phyloP scores from a whole-genome alignment of 1,140 invertebrate species.

The Neodiprion virginianus region DNA sequence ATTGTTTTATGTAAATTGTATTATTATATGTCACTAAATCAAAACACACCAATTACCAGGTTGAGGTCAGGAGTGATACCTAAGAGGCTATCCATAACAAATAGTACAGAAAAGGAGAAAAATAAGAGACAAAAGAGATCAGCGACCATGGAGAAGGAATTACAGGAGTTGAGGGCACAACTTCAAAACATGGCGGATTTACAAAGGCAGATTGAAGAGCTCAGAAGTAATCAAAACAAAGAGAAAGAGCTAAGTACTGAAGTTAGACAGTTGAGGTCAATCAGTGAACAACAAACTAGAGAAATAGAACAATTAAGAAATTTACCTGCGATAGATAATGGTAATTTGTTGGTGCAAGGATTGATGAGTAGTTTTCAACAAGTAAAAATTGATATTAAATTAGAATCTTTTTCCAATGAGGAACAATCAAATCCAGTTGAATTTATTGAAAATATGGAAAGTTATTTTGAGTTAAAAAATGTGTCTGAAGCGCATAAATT shows the following conservation, averaged over 20 bases:
- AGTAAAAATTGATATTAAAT: background rate
- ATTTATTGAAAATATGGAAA: background rate
- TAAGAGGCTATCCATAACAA: background rate
- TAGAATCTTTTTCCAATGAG: background rate
- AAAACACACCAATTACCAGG: conserved; percentile 2
- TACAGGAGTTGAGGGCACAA: background rate
- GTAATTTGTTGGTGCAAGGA: background rate
- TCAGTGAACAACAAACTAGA: background rate
- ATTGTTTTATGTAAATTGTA: too few species aligned
- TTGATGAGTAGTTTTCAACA: background rate
- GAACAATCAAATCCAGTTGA: background rate
- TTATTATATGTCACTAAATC: too few species aligned
- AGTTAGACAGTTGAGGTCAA: background rate
- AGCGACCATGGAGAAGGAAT: background rate
- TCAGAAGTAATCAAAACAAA: background rate
- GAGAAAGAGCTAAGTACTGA: background rate
- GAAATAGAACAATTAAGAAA: background rate
- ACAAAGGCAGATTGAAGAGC: background rate
- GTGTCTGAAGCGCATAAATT: background rate
- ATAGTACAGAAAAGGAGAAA: background rate
- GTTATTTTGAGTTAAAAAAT: conserved; percentile 8
- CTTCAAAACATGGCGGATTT: background rate
- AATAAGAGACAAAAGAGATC: background rate
- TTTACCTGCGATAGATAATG: background rate
- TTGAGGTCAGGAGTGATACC: background rate